These are phyloP conservation scores for Tinea trinotella DNA, from an alignment of 2,888 invertebrate genomes.

Conservation along the genomic window DNA sequence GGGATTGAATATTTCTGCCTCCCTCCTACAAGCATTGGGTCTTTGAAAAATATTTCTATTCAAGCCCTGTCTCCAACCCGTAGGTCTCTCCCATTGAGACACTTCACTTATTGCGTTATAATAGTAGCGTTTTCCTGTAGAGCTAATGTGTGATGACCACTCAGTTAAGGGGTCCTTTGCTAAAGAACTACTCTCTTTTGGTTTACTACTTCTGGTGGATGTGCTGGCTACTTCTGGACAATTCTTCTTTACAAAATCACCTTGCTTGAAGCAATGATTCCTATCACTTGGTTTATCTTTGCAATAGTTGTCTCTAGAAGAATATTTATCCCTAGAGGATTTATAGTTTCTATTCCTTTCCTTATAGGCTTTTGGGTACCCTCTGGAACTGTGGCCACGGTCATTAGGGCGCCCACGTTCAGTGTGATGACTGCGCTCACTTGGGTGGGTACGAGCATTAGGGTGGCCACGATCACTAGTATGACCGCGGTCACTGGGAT, in stretches of 20 bases:
- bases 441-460: background rate
- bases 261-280: conserved; percentile 87
- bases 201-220: conserved; percentile 62
- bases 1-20: conserved; percentile 33
- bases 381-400: background rate
- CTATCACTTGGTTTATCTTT: conserved; percentile 78
- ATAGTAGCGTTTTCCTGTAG: conserved; percentile 98
- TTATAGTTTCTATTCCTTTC: conserved; percentile 3
- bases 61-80: too few species aligned
- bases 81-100: conserved; percentile 99
- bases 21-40: conserved; percentile 54
- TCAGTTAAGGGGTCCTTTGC: conserved; percentile 72
- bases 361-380: background rate
- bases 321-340: background rate
- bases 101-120: conserved; percentile 98
- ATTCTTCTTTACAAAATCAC: conserved; percentile 70
- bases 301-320: background rate
- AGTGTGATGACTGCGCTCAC: background rate
- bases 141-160: conserved; percentile 98
- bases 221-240: conserved; percentile 64
- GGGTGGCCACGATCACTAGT: background rate
- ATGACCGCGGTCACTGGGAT: background rate
- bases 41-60: conserved; percentile 55
- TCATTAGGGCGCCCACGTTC: background rate
- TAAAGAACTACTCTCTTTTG: conserved; percentile 52